Conservation (phyloP, 1,140 invertebrate genomes). For the Physella acuta region DNA sequence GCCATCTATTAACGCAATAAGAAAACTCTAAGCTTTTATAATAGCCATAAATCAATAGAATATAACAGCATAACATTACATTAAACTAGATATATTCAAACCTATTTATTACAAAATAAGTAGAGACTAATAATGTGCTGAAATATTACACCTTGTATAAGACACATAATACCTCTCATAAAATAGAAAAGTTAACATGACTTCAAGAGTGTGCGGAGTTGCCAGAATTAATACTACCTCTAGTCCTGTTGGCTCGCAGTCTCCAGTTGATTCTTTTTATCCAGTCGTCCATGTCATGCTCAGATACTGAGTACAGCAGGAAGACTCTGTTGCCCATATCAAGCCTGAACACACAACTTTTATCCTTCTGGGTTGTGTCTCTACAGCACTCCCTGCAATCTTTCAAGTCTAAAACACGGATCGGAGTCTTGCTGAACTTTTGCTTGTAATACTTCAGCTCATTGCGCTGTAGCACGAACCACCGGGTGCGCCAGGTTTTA, state of each 20-base stretch:
- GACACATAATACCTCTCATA: too few relatives aligned
- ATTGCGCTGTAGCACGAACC: constrained; percentile 49
- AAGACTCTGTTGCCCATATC: constrained; percentile 52
- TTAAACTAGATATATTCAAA: background rate
- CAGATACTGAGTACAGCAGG: constrained; percentile 45
- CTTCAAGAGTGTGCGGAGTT: constrained; percentile 6
- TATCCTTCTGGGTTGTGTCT: constrained; percentile 37
- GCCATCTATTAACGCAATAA: too few relatives aligned
- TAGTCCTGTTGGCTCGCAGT: constrained; percentile 34
- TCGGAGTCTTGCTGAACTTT: constrained; percentile 37
- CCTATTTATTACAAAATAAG: too few relatives aligned
- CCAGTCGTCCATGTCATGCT: constrained; percentile 51
- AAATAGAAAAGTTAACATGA: too few relatives aligned
- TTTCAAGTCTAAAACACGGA: constrained; percentile 45
- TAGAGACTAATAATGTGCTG: too few relatives aligned
- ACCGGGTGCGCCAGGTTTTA: constrained; percentile 50
- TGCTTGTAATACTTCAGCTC: constrained; percentile 50
- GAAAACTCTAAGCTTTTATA: too few relatives aligned
- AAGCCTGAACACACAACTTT: constrained; percentile 45
- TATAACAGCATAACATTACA: too few relatives aligned
- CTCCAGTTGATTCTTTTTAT: constrained; percentile 49
- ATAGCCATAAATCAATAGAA: too few relatives aligned
- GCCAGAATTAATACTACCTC: constrained; percentile 21
- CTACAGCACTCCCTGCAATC: constrained; percentile 45
- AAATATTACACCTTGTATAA: too few relatives aligned